Base-by-base conservation (phyloP, 2,113 vertebrate genomes). In the Oenanthe melanoleuca region DNA sequence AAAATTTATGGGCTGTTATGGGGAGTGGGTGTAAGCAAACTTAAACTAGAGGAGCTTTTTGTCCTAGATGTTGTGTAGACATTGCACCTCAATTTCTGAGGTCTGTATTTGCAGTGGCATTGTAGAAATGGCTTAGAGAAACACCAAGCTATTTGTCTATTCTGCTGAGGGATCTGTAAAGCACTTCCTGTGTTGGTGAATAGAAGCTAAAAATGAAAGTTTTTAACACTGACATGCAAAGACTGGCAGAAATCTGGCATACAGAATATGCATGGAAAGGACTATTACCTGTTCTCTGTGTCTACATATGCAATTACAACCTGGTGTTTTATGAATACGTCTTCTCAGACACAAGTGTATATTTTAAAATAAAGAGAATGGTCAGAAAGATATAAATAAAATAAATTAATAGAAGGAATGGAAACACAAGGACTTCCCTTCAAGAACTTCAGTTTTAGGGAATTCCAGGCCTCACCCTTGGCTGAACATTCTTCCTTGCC, bases 1-100 rank as follows among this genome's bases (percentile, higher is more conserved):
- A 60, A 80, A 81, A 95, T 81, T 60, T 86, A 37, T 65, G 44
- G 61, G 60, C 63, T 86, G 25, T 38, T 92, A 59, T 8, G 19
- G 63, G 18, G 18, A 90, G 49, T 24, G 53, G 49, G 45, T 88
- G 24, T 72, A 95, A 88, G 57, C 61, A 92, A 92, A 87, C 28
- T 69, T 75, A 64, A 80, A 53, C 15, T 17, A 45, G 22, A 79
- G 40, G 20, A 81, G 22, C 9, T 67, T 66, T 92, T 65, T 66
- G 16, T 64, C 14, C 40, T 65, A 47, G 37, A 56, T 2, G 5
- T 44, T 31, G 34, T 78, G 34, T 65, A n/a, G 37, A 71, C 2
- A 14, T 56, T 37, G 38, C 59, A 33, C 37, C n/a, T 44, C 72
- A 34, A 0, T 73, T 81, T 90, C 60, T 60, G 69, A 92, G 28